Percentiles rank a stretch among this genome's conserved stretches.
These are phyloP conservation scores for Drosophila cracens DNA, from an alignment of 2,888 invertebrate species.

Conservation along the genomic window DNA sequence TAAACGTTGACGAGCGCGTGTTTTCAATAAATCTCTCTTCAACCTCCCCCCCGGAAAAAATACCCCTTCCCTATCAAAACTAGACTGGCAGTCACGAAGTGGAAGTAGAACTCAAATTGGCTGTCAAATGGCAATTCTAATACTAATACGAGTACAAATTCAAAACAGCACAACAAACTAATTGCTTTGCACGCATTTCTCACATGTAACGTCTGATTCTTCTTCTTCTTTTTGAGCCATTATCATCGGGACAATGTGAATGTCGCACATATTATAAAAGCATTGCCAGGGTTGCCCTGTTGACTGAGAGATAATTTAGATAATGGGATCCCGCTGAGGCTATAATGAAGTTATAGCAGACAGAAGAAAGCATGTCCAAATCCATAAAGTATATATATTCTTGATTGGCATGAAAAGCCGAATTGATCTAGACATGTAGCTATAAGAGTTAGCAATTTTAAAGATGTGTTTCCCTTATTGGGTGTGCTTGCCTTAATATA, in stretches of 20 bases:
- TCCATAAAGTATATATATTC: background rate
- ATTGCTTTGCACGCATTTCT: conserved; percentile 45
- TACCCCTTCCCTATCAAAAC: background rate
- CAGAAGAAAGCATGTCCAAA: background rate
- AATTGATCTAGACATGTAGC: background rate
- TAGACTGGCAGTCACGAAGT: conserved; percentile 52
- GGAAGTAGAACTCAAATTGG: conserved; percentile 29
- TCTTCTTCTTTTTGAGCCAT: background rate
- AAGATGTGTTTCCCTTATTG: background rate
- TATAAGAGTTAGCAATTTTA: background rate
- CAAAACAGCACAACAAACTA: conserved; percentile 30
- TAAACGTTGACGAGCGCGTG: conserved; percentile 65
- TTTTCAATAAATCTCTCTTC: conserved; percentile 64
- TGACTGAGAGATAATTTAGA: background rate
- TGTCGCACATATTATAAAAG: background rate
- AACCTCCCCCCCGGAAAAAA: too few species aligned
- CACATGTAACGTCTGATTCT: background rate
- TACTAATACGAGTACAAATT: conserved; percentile 28
- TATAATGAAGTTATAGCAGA: background rate
- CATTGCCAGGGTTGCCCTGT: background rate
- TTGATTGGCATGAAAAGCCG: background rate
- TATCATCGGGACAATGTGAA: conserved; percentile 18
- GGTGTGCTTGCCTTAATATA: background rate
- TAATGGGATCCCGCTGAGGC: background rate
- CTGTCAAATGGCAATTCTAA: conserved; percentile 36